Evolutionary conservation across 2,113 vertebrate species (phyloP).

Genomic region (Muntiacus muntjak): DNA sequence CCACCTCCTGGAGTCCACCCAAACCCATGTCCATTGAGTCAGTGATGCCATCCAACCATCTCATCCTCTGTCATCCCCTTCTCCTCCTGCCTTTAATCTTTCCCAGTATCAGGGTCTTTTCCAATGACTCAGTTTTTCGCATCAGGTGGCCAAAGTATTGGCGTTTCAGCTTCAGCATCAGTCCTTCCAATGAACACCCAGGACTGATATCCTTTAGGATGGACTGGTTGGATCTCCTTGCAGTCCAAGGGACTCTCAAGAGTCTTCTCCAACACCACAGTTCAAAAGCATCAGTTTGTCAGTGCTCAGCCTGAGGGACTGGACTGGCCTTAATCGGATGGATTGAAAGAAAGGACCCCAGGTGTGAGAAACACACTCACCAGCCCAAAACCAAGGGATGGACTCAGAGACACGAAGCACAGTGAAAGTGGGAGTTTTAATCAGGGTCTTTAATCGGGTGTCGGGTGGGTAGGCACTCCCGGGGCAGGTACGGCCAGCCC

Average conservation of each 20-base stretch:
- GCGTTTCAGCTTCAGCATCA: not conserved
- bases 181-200: not conserved
- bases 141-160: not conserved
- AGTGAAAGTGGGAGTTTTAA: not conserved
- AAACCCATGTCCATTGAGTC: not conserved
- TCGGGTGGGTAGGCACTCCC: not conserved
- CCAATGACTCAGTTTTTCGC: rapidly evolving
- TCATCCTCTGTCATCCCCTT: not conserved
- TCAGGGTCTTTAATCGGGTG: not conserved
- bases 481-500: rapidly evolving
- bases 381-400: not conserved
- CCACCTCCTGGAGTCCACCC: not conserved
- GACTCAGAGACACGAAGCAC: not conserved
- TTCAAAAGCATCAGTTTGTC: not conserved
- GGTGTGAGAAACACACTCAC: not conserved
- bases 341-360: not conserved
- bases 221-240: not conserved
- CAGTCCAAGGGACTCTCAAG: not conserved
- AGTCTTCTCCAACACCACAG: not conserved
- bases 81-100: not conserved
- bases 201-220: not conserved
- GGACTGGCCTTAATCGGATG: too few relatives aligned
- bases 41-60: not conserved
- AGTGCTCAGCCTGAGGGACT: not conserved
- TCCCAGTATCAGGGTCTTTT: not conserved